Evolutionary conservation across 2,113 vertebrate genomes (phyloP).

Genomic region (Sinocyclocheilus grahami): DNA sequence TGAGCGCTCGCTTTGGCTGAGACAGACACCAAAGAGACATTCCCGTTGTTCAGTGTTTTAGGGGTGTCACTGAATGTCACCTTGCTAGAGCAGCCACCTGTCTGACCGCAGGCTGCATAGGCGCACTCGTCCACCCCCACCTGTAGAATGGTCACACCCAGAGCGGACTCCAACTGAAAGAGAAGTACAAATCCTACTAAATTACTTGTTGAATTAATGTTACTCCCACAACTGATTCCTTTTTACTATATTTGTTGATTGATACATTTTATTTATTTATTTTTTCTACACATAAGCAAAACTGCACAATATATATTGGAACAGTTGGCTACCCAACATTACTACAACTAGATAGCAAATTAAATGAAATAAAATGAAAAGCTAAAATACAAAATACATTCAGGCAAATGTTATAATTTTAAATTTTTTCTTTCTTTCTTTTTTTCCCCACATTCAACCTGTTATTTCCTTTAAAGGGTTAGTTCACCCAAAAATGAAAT

Average conservation of each 20-base stretch:
- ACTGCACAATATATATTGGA: background rate
- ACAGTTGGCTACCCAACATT: background rate
- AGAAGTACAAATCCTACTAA: background rate
- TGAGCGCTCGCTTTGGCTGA: conserved; percentile 65
- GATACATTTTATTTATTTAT: background rate
- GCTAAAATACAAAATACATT: background rate
- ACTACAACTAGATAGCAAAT: background rate
- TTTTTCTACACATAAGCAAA: background rate
- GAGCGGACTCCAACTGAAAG: conserved; percentile 79
- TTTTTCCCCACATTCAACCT: background rate
- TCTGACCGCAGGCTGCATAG: conserved; percentile 74
- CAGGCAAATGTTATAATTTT: background rate
- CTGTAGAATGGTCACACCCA: conserved; percentile 80
- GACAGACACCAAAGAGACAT: conserved; percentile 80
- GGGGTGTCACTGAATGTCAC: conserved; percentile 74
- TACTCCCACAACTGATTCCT: background rate
- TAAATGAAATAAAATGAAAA: background rate
- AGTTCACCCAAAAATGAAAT: too few species aligned
- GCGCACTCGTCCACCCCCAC: conserved; percentile 82
- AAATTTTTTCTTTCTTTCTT: too few species aligned
- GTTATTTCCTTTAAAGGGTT: background rate
- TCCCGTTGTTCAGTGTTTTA: conserved; percentile 72
- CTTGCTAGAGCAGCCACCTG: conserved; percentile 76
- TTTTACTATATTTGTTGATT: background rate
- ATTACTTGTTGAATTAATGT: background rate